Evolutionary conservation across 1,140 invertebrate species (phyloP), one percentile per base, ranked within the genome.

Genomic region (Schlechtendalia chinensis): DNA sequence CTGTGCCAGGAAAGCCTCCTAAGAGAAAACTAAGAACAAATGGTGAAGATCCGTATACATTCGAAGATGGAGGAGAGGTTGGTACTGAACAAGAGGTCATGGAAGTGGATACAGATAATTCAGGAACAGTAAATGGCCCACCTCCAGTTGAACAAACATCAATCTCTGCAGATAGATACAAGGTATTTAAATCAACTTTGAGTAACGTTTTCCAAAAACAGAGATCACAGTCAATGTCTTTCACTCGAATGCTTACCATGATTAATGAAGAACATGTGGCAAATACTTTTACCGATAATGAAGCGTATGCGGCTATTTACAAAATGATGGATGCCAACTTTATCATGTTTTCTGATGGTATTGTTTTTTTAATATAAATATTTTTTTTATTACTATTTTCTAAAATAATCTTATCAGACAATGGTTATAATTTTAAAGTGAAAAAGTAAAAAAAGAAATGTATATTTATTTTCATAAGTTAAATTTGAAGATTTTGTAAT

Each of bases 281-380:
- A 5, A 74, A 81, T 32, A 85, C 85, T 24, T 97, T 95, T 85
- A 87, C 88, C 4, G 83, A 88, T 17, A 89, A 86, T 19, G 96
- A 98, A 88, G 89, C 97, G 10, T 86, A 88, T 58, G 90, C 91
- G 0, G 95, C 95, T 1, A 87, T 98, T 16, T 86, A 91, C 17
- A 89, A 88, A 80, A 96, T 98, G 95, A 92, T 91, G 24, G 91
- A 93, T 58, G 93, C 92, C 67, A 97, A 97, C 87, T 93, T 96
- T 86, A 89, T 98, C 29, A 96, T 98, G 94, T 87, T 95, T 80
- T 90, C 94, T 0, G 94, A 96, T 85, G 91, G 92, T 82, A 91
- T 94, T 82, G 89, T 97, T n/a, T 94, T 95, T 85, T 87, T 94
- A 19, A 94, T 96, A 85, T 96, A 91, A 90, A 4, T 32, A 12